phyloP scores from a whole-genome alignment of 2,888 invertebrate species.

The Lathronympha strigana region DNA sequence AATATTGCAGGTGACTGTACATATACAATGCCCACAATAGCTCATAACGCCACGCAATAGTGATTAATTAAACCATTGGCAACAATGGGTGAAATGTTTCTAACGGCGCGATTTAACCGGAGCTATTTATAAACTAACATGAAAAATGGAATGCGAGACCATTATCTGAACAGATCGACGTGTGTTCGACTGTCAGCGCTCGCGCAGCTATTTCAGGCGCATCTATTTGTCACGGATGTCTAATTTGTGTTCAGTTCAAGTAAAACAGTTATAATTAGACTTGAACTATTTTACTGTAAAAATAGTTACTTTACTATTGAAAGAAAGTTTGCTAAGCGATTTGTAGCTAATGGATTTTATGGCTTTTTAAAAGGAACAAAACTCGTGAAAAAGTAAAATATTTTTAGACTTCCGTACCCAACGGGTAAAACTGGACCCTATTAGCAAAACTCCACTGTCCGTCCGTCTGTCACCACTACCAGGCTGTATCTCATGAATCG shows the following conservation, averaged over 20 bases:
- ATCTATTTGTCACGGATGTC: slow-evolving; percentile 79
- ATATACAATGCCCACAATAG: background rate
- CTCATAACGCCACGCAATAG: too few relatives aligned
- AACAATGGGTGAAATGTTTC: slow-evolving; percentile 39
- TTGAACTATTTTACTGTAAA: slow-evolving; percentile 36
- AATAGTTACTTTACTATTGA: background rate
- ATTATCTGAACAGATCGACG: slow-evolving; percentile 72
- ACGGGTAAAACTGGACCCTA: too few relatives aligned
- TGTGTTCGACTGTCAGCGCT: slow-evolving; percentile 76
- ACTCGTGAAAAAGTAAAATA: too few relatives aligned
- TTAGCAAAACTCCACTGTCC: too few relatives aligned
- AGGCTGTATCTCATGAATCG: too few relatives aligned
- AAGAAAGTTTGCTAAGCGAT: slow-evolving; percentile 1
- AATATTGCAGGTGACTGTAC: too few relatives aligned
- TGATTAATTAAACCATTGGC: background rate
- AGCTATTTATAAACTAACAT: slow-evolving; percentile 76
- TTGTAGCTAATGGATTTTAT: background rate
- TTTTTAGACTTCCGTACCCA: too few relatives aligned
- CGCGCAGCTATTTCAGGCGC: slow-evolving; percentile 73
- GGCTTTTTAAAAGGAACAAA: background rate
- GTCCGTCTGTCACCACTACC: too few relatives aligned
- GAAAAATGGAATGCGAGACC: slow-evolving; percentile 78
- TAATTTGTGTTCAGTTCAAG: slow-evolving; percentile 78
- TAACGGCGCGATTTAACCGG: slow-evolving; percentile 44
- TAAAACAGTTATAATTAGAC: slow-evolving; percentile 69